These are phyloP conservation scores for Acomys russatus DNA, from an alignment of 2,797 vertebrate species.

Conservation along the genomic window DNA sequence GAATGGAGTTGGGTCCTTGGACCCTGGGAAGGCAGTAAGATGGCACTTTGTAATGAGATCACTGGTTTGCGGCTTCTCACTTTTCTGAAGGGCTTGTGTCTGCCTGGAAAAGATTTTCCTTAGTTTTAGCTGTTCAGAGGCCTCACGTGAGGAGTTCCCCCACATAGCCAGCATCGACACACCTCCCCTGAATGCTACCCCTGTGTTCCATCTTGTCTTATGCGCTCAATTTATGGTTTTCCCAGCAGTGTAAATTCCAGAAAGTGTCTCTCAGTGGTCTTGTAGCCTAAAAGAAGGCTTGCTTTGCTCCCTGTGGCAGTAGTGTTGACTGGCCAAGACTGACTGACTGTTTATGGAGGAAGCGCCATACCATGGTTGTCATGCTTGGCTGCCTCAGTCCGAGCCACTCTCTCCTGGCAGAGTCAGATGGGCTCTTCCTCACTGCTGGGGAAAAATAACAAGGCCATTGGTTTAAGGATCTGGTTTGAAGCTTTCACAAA, in stretches of 20 bases:
- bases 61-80: neutral
- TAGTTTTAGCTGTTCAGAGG: neutral
- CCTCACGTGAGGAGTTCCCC: neutral
- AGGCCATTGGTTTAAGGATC: conserved; percentile 70
- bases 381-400: neutral
- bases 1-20: neutral
- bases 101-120: neutral
- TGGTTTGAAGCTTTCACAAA: conserved; percentile 79
- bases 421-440: conserved; percentile 42
- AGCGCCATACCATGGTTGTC: neutral
- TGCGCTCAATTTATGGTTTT: neutral
- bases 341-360: neutral
- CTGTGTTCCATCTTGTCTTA: neutral
- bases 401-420: conserved; percentile 65
- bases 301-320: neutral
- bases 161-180: neutral
- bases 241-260: neutral
- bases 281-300: neutral
- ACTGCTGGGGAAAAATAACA: conserved; percentile 62
- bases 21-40: neutral
- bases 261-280: neutral
- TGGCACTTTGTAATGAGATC: neutral
- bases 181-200: neutral
- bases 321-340: neutral
- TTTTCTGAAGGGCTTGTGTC: neutral